Percentiles rank a stretch among this genome's conserved stretches.
Conservation (phyloP, 35 echinoderm and acorn worm species). For the Hemicentrotus pulcherrimus region DNA sequence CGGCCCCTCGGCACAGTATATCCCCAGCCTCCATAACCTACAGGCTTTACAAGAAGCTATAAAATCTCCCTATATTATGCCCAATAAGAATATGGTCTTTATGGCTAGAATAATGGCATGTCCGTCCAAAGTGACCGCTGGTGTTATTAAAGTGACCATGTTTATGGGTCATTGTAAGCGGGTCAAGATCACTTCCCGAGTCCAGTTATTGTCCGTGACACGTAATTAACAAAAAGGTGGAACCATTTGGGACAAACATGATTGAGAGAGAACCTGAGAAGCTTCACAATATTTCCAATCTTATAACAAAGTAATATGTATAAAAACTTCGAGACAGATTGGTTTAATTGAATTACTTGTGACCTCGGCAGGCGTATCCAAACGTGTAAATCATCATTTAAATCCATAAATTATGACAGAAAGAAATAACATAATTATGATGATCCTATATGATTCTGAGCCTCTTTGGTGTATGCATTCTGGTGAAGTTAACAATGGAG, state of each 20-base stretch:
- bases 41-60: no score
- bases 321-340: neutral
- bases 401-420: neutral
- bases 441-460: no score
- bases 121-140: neutral
- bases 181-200: constrained; percentile 46
- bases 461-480: no score
- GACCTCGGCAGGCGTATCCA: neutral
- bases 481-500: no score
- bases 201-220: constrained; percentile 40
- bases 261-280: neutral
- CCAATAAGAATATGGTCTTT: constrained; percentile 4
- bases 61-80: no score
- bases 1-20: no score
- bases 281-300: neutral
- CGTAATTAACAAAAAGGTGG: neutral
- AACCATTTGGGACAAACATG: neutral
- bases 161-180: constrained; percentile 41
- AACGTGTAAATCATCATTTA: neutral
- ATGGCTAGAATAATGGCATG: neutral
- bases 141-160: constrained; percentile 19
- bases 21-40: no score
- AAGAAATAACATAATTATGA: neutral
- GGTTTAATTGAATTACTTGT: neutral
- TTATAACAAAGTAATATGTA: neutral